Conservation (phyloP, 2,113 vertebrate genomes). For the Cichladusa arquata region DNA sequence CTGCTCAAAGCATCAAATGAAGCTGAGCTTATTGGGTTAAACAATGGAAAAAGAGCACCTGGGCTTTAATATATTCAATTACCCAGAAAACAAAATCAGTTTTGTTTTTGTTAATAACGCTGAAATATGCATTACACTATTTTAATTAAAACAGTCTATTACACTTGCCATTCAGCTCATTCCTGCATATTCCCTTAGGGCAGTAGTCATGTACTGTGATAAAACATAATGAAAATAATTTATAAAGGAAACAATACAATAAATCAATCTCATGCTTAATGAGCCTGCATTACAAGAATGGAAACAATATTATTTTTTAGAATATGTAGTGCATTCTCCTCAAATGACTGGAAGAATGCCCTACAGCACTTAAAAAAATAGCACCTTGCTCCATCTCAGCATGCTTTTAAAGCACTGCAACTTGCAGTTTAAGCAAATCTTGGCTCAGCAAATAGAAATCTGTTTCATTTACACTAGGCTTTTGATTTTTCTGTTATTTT, state of each 20-base stretch:
- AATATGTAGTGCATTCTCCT: constrained; percentile 20
- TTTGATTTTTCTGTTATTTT: background rate
- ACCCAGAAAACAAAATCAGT: constrained; percentile 75
- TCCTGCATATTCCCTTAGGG: constrained; percentile 66
- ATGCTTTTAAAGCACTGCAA: background rate
- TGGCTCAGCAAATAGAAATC: constrained; percentile 18
- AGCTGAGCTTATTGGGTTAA: constrained; percentile 58
- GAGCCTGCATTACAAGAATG: constrained; percentile 60
- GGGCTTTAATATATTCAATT: constrained; percentile 70
- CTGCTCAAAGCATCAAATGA: background rate
- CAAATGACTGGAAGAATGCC: constrained; percentile 38
- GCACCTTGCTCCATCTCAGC: background rate
- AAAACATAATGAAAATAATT: constrained; percentile 76
- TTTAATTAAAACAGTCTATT: constrained; percentile 78
- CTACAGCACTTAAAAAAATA: constrained; percentile 22
- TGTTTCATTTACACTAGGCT: background rate
- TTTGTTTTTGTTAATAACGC: constrained; percentile 73
- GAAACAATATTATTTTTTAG: background rate
- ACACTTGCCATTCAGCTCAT: constrained; percentile 68
- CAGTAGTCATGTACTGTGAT: constrained; percentile 71
- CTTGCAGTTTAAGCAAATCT: background rate
- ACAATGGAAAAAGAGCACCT: constrained; percentile 22
- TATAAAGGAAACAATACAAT: constrained; percentile 72
- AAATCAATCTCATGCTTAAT: constrained; percentile 72
- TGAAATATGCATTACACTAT: constrained; percentile 75